Evolutionary conservation across 2,888 invertebrate species (phyloP), one percentile per base, ranked within the genome.

Genomic region (Drosophila limbata): DNA sequence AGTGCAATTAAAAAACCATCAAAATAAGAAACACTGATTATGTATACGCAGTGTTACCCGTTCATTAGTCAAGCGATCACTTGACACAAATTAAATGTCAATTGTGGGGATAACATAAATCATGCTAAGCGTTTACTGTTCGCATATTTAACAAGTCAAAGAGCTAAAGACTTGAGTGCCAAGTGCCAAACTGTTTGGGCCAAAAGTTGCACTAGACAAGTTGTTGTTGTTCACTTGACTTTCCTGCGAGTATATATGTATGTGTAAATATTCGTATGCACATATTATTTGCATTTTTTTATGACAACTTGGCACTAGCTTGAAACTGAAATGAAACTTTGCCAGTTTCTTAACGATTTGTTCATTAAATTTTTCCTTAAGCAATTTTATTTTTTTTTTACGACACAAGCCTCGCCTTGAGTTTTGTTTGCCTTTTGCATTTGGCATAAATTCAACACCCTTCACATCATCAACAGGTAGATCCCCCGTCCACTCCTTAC

Each of bases 61-160:
- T 21, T 64, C 50, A 74, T 74, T 78, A 78, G 64, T 66, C 48
- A 53, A 70, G 39, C 42, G 39, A 63, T 57, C 42, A 40, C 70
- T 78, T 70, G 80, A 85, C 72, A 83, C 89, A 87, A 78, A 84
- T 84, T 84, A 84, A 89, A 75, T 84, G 85, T 84, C 88, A 84
- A 67, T 76, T 64, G 64, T 44, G 15, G 47, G 25, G 33, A 48
- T 47, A 59, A 76, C 60, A 80, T 76, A 70, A 80, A 76, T 80
- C 61, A 70, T 64, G 42, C 35, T 56, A 35, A 56, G 37, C 35
- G 56, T 35, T 56, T 33, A 42, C 35, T 50, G 0, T 40, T 69
- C 33, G 28, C 47, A 31, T 45, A 15, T 56, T 31, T n/a, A 47
- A 28, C 55, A 52, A 52, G 52, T 42, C 19, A 13, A 47, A 57